These are phyloP conservation scores for Shargacucullia verbasci DNA, from an alignment of 2,888 invertebrate genomes.

Conservation along the genomic window DNA sequence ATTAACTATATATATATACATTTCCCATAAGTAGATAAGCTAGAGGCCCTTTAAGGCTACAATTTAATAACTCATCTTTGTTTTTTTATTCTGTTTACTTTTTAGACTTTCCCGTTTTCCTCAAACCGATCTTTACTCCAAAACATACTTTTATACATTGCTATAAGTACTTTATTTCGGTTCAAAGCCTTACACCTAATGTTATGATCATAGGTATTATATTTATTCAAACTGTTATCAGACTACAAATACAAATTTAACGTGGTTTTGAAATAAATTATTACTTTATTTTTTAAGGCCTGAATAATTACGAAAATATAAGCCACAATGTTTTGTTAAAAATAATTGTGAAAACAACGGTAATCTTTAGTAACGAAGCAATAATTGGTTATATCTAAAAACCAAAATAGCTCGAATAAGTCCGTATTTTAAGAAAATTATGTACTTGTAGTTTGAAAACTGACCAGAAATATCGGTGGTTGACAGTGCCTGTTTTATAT, in stretches of 20 bases:
- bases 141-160: not conserved
- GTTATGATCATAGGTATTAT: not conserved
- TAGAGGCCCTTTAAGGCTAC: constrained; percentile 51
- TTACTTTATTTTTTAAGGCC: constrained; percentile 2
- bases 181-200: constrained; percentile 1
- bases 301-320: too few species aligned
- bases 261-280: constrained; percentile 9
- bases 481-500: constrained; percentile 63
- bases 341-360: too few species aligned
- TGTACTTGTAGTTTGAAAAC: constrained; percentile 44
- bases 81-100: not conserved
- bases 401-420: constrained; percentile 8
- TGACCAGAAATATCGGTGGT: constrained; percentile 48
- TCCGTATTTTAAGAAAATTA: constrained; percentile 11
- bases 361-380: too few species aligned
- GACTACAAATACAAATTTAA: constrained; percentile 11
- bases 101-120: not conserved
- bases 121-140: not conserved
- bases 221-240: not conserved
- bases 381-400: constrained; percentile 17
- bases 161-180: too few species aligned
- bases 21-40: constrained; percentile 53
- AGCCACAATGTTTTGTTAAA: too few species aligned
- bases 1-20: constrained; percentile 19
- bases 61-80: constrained; percentile 16